Conservation (phyloP, 2,113 vertebrate genomes). For the Gymnobelideus leadbeateri region DNA sequence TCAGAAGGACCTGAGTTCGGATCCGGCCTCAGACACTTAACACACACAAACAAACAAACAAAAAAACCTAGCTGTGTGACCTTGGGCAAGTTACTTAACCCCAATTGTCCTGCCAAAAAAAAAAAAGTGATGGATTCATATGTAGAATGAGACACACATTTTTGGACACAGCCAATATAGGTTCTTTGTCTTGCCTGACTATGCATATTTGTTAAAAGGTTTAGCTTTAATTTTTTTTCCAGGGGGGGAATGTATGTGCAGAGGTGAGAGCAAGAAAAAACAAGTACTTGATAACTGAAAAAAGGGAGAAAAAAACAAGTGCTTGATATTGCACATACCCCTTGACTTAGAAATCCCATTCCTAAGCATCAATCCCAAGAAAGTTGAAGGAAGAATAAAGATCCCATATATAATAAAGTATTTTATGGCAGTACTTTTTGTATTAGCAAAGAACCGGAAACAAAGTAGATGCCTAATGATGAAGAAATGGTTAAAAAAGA, state of each 20-base stretch:
- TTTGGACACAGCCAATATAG: background rate
- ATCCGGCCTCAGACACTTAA: too few relatives aligned
- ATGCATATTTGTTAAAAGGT: background rate
- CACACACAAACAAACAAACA: too few relatives aligned
- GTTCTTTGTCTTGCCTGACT: background rate
- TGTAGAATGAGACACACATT: background rate
- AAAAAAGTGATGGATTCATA: background rate
- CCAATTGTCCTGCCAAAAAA: too few relatives aligned
- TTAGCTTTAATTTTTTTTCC: background rate
- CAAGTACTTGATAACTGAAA: too few relatives aligned
- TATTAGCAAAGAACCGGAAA: background rate
- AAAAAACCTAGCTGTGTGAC: too few relatives aligned
- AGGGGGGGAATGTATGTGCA: background rate
- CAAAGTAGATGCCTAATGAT: background rate
- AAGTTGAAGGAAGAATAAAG: background rate
- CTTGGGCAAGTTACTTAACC: too few relatives aligned
- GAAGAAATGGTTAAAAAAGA: background rate
- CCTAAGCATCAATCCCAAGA: background rate
- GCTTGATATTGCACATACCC: background rate
- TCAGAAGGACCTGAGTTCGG: too few relatives aligned
- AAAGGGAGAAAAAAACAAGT: background rate
- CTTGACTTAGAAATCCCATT: background rate
- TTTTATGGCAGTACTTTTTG: background rate
- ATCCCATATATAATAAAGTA: background rate
- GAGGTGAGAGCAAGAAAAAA: background rate